Base-by-base conservation (phyloP, 2,888 invertebrate genomes). In the Drosophila mercatorum region DNA sequence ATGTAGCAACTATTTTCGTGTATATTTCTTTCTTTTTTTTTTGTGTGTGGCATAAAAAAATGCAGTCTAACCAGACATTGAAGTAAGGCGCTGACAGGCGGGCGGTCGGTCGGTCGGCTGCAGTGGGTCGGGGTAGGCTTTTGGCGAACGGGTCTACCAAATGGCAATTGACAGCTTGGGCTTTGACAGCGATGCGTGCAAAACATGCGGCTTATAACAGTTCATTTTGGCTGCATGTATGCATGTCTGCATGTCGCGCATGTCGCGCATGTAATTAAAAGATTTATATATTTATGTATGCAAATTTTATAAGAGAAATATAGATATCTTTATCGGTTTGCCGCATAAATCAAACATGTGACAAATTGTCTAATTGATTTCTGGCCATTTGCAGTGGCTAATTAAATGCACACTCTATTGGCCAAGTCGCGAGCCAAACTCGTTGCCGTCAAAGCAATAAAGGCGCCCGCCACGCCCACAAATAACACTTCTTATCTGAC, bases 21-120 rank as follows among this genome's bases (percentile, higher is more conserved):
- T 68, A 58, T 68, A 11, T 34, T 8, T 41, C 28, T 31, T 5
- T 46, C 38, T 4, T 26, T 28, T 8, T 17, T 26, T 38, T 59
- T 67, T 47, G 36, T 57, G 26, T 57, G 61, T 41, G 61, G 61
- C 70, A 76, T 61, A 63, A 87, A 81, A 81, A 84, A 84, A 84
- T 84, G 89, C 72, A 63, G 84, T 84, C 89, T 80, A 84, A 84
- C 84, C 88, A 89, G 88, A 82, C 82, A 70, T 67, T 72, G 74
- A 76, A 68, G 49, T 43, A 53, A 36, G 22, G 46, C 63, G 60
- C 51, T 64, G 65, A 80, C 79, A 80, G 68, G 44, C 70, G 63
- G 55, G 53, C 34, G 57, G 52, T 40, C 28, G 28, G 28, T 28
- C 5, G 40, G 26, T 5, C 11, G 63, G 75, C 5, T 28, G 26